phyloP scores from a whole-genome alignment of 2,888 invertebrate genomes.

The Galerucella nymphaeae region DNA sequence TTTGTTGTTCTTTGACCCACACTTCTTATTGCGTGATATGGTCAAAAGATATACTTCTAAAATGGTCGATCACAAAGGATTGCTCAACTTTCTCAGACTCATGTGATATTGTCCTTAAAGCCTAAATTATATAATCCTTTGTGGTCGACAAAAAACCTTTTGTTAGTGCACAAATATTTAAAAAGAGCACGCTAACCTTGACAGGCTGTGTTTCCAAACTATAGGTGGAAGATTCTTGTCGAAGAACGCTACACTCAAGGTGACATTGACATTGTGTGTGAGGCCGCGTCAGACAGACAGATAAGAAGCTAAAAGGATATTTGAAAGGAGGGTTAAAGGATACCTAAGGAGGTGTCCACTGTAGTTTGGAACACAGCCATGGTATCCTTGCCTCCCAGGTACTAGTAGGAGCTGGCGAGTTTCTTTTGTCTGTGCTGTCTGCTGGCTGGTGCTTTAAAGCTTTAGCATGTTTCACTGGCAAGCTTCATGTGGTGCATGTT shows the following conservation, averaged over 20 bases:
- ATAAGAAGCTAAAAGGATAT: constrained; percentile 53
- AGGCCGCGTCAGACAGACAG: constrained; percentile 41
- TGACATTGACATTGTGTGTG: constrained; percentile 37
- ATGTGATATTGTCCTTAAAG: no score
- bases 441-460: constrained; percentile 28
- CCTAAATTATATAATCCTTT: constrained; percentile 41
- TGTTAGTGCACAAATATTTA: constrained; percentile 53
- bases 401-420: constrained; percentile 59
- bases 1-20: constrained; percentile 58
- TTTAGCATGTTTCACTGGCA: constrained; percentile 27
- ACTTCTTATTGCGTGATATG: constrained; percentile 57
- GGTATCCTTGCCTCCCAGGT: constrained; percentile 74
- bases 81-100: no score
- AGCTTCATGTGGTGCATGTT: constrained; percentile 7
- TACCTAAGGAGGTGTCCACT: constrained; percentile 65
- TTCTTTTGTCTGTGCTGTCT: constrained; percentile 33
- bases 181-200: constrained; percentile 58
- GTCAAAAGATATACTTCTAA: constrained; percentile 56
- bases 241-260: constrained; percentile 36
- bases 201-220: constrained; percentile 67
- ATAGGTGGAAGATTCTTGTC: constrained; percentile 62
- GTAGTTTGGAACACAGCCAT: constrained; percentile 73
- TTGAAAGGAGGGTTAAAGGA: constrained; percentile 59
- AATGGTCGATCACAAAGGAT: constrained; percentile 50
- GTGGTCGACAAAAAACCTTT: constrained; percentile 48